Conservation (phyloP, 2,888 invertebrate species). For the Polydrusus cervinus region DNA sequence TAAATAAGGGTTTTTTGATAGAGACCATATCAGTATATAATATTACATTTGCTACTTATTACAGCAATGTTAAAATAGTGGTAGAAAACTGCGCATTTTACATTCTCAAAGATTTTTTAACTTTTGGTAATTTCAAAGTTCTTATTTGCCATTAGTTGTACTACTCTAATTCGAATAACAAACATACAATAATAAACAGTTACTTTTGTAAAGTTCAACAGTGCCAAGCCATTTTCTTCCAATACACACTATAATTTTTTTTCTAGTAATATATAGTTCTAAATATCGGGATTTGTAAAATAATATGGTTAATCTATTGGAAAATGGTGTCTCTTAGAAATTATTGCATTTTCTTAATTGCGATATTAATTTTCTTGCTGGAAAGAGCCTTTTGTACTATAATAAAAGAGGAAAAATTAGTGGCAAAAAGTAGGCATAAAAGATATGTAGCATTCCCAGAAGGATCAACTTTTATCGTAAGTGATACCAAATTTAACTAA, state of each 20-base stretch:
- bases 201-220: not conserved
- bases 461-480: constrained; percentile 81
- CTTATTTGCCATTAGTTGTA: not conserved
- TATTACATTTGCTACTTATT: too few species aligned
- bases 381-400: not conserved
- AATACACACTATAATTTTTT: too few species aligned
- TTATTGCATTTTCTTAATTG: too few species aligned
- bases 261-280: too few species aligned
- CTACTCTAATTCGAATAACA: constrained; percentile 1
- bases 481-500: constrained; percentile 66
- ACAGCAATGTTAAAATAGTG: too few species aligned
- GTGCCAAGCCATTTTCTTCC: too few species aligned
- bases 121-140: not conserved
- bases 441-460: constrained; percentile 82
- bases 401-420: constrained; percentile 12
- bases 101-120: not conserved
- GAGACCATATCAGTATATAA: too few species aligned
- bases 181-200: not conserved
- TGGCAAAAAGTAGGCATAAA: constrained; percentile 70
- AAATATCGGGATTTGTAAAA: too few species aligned
- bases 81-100: not conserved
- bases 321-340: not conserved
- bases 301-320: too few species aligned
- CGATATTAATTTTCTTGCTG: not conserved
- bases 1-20: too few species aligned